These are phyloP conservation scores for Vulpes vulpes DNA, from an alignment of 2,113 vertebrate species.

Conservation along the genomic window DNA sequence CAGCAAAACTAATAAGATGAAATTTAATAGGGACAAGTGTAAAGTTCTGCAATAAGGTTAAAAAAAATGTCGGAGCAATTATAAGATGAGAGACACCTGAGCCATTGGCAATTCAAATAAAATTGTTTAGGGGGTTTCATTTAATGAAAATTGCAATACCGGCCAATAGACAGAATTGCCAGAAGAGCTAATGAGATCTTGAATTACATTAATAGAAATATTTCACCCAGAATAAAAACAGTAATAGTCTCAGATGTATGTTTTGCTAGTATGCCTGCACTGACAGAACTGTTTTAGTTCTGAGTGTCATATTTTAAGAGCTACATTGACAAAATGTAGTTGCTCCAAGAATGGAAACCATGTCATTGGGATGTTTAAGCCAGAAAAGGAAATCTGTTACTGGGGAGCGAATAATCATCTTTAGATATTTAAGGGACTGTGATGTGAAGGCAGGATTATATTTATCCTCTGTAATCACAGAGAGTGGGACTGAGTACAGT, in stretches of 20 bases:
- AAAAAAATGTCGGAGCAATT: not conserved
- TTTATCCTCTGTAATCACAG: not conserved
- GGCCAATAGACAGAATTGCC: constrained; percentile 60
- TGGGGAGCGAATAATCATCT: not conserved
- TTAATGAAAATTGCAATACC: constrained; percentile 67
- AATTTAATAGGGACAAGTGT: constrained; percentile 37
- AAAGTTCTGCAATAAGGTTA: constrained; percentile 44
- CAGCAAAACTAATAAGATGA: constrained; percentile 28
- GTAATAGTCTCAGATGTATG: constrained; percentile 33
- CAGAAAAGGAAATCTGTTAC: not conserved
- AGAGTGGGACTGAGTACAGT: not conserved
- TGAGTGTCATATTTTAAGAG: constrained; percentile 30
- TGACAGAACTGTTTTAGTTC: not conserved
- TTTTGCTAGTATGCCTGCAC: not conserved
- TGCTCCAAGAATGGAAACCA: not conserved
- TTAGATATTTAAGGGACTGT: not conserved
- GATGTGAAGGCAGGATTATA: not conserved
- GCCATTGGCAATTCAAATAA: constrained; percentile 60
- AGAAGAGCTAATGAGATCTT: constrained; percentile 72
- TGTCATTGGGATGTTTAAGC: not conserved
- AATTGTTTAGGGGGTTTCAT: constrained; percentile 50
- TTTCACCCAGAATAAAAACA: constrained; percentile 60
- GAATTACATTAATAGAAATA: constrained; percentile 70
- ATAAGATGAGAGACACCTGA: constrained; percentile 56
- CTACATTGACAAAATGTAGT: not conserved